Evolutionary conservation across 2,888 invertebrate genomes (phyloP), one percentile per base, ranked within the genome.

Genomic region (Zaprionus bogoriensis): DNA sequence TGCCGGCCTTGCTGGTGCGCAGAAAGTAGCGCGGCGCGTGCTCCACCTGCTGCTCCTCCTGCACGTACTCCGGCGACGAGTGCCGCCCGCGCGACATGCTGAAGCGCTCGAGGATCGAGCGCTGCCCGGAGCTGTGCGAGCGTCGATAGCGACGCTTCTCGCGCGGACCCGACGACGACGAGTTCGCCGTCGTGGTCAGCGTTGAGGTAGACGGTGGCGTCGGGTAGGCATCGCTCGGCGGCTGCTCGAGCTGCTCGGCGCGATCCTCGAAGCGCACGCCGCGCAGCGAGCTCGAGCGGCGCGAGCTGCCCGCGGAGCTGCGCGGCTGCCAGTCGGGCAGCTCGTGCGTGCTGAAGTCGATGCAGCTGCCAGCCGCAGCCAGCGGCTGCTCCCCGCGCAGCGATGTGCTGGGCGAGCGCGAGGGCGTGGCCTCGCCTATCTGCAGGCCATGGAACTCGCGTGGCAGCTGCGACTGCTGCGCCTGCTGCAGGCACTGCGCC

Each of bases 1-100:
- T 92, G 23, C 93, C 93, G 10, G 93, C 92, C 63, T 92, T 91
- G 77, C 92, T 91, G 25, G 92, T 92, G 71, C 92, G 89, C 48
- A 92, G 89, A 65, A 89, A 91, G 72, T 93, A 93, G 46, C 90
- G 90, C 12, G 89, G 89, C 4, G 74, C 69, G 41, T 72, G 79
- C 19, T 74, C 59, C 20, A 86, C 44, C 9, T 39, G 55, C 17
- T 81, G 72, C 25, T 87, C 84, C 38, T 83, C 84, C 38, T 83
- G 79, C 0, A 71, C 77, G 14, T 80, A 87, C 63, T 90, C 90
- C 2, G 91, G 90, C 3, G 91, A 89, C 0, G 91, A 90, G 32
- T 88, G 83, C 0, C 89, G 82, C 0, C 89, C 87, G 41, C 89
- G 90, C 54, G 88, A 87, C 47, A 85, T 87, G 59, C 91, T 91